Percentiles rank a stretch among this genome's conserved stretches.
Evolutionary conservation across 1,140 invertebrate genomes (phyloP).

Genomic region (Drosophila prosaltans): DNA sequence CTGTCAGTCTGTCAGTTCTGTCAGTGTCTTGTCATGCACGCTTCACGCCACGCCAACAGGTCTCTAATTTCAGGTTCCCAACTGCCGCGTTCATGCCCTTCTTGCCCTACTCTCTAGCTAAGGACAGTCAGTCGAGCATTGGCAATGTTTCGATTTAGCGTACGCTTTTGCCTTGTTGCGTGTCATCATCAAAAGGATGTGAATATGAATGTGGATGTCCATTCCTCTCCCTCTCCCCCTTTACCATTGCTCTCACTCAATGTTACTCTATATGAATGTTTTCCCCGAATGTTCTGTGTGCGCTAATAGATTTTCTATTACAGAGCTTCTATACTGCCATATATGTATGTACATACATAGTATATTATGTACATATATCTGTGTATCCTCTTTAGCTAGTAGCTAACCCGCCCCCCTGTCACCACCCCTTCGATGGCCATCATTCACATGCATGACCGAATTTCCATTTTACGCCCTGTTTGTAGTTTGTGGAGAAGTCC

Average conservation of each 20-base stretch:
- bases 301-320: conserved; percentile 80
- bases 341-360: too few species aligned
- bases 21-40: conserved; percentile 52
- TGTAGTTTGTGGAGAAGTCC: conserved; percentile 44
- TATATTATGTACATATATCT: too few species aligned
- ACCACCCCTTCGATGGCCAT: conserved; percentile 1
- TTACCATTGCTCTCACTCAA: background rate
- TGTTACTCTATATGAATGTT: background rate
- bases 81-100: conserved; percentile 25
- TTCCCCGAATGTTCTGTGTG: conserved; percentile 29
- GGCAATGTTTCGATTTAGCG: conserved; percentile 4
- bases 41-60: conserved; percentile 67
- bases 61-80: conserved; percentile 60
- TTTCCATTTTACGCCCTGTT: conserved; percentile 74
- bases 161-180: conserved; percentile 8
- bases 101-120: background rate
- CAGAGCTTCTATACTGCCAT: conserved; percentile 11
- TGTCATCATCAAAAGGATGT: conserved; percentile 26
- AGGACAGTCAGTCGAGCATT: conserved; percentile 5
- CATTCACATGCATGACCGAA: conserved; percentile 68
- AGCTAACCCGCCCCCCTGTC: background rate
- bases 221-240: background rate
- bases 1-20: conserved; percentile 21
- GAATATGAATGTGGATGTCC: conserved; percentile 20
- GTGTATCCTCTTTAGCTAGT: background rate